Percentiles rank a stretch among this genome's conserved stretches.
These are phyloP conservation scores for Pocillopora meandrina DNA, from an alignment of 92 coral and sea anemone species.

Conservation along the genomic window DNA sequence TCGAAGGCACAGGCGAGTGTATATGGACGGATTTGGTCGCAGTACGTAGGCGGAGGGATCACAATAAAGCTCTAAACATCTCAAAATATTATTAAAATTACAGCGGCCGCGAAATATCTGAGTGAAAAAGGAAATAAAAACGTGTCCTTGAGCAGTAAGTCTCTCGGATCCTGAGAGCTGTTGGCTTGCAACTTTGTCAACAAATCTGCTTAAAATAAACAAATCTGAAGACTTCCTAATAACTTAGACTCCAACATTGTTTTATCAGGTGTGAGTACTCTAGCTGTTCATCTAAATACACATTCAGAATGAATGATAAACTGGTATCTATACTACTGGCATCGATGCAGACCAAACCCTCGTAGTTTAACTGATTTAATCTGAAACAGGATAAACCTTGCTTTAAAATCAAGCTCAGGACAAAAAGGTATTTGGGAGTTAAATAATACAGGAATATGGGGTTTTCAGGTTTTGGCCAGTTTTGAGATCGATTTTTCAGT, in stretches of 20 bases:
- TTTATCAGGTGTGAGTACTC: neutral
- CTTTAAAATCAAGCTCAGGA: neutral
- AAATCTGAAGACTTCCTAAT: neutral
- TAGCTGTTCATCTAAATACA: neutral
- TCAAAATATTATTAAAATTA: too few species aligned
- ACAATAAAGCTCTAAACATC: too few species aligned
- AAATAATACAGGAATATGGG: neutral
- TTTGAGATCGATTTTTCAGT: neutral
- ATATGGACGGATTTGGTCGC: too few species aligned
- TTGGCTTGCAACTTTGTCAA: neutral
- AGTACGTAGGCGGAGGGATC: too few species aligned
- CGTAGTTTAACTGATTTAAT: neutral
- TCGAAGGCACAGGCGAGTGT: too few species aligned
- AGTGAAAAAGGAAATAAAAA: too few species aligned
- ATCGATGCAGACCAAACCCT: neutral
- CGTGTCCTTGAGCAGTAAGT: neutral
- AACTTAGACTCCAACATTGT: neutral
- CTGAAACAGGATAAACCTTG: neutral
- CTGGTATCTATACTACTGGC: neutral
- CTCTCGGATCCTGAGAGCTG: neutral
- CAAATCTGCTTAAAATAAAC: slow-evolving; percentile 14
- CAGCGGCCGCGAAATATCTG: too few species aligned
- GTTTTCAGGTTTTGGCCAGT: neutral
- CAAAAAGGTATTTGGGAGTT: neutral
- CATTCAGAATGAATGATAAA: neutral